Percentiles rank a stretch among this genome's conserved stretches.
Conservation (phyloP, 2,113 vertebrate genomes). For the Neopipo cinnamomea region DNA sequence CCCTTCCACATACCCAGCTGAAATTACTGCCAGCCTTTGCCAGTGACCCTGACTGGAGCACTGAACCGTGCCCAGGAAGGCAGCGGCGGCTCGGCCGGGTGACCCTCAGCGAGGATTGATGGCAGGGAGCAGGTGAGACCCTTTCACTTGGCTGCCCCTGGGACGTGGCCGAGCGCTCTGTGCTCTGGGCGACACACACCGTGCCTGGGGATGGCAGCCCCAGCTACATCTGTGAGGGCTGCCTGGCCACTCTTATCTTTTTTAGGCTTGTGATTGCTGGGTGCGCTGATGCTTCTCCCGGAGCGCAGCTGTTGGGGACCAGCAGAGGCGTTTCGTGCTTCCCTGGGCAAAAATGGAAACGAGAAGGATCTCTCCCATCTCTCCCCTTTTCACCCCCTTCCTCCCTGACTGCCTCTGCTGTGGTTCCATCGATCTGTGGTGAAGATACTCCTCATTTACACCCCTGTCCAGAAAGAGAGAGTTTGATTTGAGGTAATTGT, state of each 20-base stretch:
- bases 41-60: slow-evolving; percentile 63
- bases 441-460: background rate
- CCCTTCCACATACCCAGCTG: slow-evolving; percentile 38
- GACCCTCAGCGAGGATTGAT: slow-evolving; percentile 66
- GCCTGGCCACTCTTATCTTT: background rate
- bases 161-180: background rate
- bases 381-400: background rate
- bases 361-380: background rate
- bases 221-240: background rate
- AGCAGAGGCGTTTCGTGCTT: background rate
- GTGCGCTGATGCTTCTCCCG: background rate
- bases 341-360: slow-evolving; percentile 7
- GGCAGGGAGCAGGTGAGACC: slow-evolving; percentile 66
- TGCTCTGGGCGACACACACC: background rate
- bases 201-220: background rate
- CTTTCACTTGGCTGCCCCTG: slow-evolving; percentile 44
- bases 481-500: slow-evolving; percentile 49
- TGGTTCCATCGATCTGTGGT: background rate
- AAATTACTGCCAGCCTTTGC: slow-evolving; percentile 67
- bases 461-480: background rate
- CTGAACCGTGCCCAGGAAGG: background rate
- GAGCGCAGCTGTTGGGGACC: background rate
- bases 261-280: background rate
- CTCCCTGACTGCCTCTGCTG: background rate
- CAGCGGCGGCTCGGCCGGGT: slow-evolving; percentile 17